These are phyloP conservation scores for Ectropis crepuscularia DNA, from an alignment of 2,888 invertebrate species.

Conservation along the genomic window DNA sequence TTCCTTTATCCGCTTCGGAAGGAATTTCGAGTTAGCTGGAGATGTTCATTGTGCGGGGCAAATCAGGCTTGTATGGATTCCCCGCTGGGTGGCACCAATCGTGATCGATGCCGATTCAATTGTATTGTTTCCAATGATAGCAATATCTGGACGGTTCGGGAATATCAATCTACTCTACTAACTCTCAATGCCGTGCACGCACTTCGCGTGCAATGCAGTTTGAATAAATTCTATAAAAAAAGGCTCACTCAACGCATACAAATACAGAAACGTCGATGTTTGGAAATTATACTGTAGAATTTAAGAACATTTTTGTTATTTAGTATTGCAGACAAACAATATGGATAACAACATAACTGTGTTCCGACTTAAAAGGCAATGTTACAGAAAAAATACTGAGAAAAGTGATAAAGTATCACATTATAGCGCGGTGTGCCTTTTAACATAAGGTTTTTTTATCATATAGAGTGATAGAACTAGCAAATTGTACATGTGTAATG, in stretches of 20 bases:
- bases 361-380: too few species aligned
- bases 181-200: background rate
- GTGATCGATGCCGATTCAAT: slow-evolving; percentile 17
- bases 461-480: too few species aligned
- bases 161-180: slow-evolving; percentile 7
- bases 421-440: too few species aligned
- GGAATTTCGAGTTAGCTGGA: slow-evolving; percentile 51
- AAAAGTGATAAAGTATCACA: too few species aligned
- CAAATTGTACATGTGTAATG: too few species aligned
- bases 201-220: background rate
- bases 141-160: background rate
- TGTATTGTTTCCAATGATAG: slow-evolving; percentile 23
- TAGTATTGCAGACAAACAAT: too few species aligned
- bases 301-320: too few species aligned
- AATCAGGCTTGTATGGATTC: slow-evolving; percentile 51
- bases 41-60: slow-evolving; percentile 44
- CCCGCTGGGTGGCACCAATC: slow-evolving; percentile 33
- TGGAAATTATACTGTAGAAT: too few species aligned
- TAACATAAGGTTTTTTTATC: too few species aligned
- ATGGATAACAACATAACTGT: too few species aligned
- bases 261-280: background rate
- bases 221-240: background rate
- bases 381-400: too few species aligned
- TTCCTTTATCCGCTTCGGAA: slow-evolving; percentile 51
- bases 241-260: background rate